Conservation (phyloP, 2,797 vertebrate genomes). For the Margarornis squamiger region DNA sequence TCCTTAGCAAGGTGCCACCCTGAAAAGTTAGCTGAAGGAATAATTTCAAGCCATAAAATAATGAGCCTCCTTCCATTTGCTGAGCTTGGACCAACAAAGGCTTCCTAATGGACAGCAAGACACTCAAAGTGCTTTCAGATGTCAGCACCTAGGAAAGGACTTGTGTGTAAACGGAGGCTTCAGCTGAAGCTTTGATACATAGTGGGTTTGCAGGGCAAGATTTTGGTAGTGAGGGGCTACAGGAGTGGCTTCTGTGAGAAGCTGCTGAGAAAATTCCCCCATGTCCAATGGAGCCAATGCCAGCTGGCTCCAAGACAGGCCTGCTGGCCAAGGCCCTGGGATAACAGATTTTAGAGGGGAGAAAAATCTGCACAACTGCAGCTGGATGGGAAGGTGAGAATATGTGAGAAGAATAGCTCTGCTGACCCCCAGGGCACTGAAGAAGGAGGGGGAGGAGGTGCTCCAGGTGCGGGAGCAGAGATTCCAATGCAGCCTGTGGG, state of each 20-base stretch:
- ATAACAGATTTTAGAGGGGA: not conserved
- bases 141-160: not conserved
- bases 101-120: slow-evolving; percentile 21
- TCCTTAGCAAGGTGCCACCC: not conserved
- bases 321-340: not conserved
- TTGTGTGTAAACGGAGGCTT: not conserved
- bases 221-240: not conserved
- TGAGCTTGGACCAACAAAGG: not conserved
- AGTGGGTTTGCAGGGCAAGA: not conserved
- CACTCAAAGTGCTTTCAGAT: slow-evolving; percentile 4
- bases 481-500: not conserved
- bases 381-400: not conserved
- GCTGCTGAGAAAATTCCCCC: not conserved
- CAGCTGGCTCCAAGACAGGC: not conserved
- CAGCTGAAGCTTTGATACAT: not conserved
- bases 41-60: slow-evolving; percentile 10
- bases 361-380: not conserved
- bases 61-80: slow-evolving; percentile 16
- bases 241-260: not conserved
- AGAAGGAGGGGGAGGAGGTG: not conserved
- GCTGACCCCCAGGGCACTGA: not conserved
- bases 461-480: rapidly evolving
- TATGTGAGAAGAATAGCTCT: not conserved
- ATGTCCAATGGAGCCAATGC: not conserved
- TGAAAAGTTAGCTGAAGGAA: not conserved